Conservation (phyloP, 2,113 vertebrate species). For the Tragelaphus imberbis region DNA sequence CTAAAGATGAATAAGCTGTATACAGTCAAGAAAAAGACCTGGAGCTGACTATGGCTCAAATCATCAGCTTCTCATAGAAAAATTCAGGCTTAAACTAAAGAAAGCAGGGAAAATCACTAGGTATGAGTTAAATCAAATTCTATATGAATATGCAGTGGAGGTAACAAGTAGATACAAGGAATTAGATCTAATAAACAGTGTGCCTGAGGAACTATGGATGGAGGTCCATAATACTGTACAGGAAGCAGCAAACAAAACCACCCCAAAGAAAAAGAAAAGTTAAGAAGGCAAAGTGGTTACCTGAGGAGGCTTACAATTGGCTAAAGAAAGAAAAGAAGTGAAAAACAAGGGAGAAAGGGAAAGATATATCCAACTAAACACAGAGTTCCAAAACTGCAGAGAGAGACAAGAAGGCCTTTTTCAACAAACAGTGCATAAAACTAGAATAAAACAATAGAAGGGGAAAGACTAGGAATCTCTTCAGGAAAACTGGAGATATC, state of each 20-base stretch:
- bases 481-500: neutral
- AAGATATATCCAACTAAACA: neutral
- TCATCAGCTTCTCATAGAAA: neutral
- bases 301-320: neutral
- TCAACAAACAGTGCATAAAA: neutral
- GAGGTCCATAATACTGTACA: neutral
- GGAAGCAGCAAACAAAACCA: neutral
- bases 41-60: neutral
- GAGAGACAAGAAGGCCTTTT: neutral
- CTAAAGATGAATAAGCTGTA: neutral
- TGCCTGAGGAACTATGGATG: neutral
- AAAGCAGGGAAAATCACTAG: neutral
- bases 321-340: neutral
- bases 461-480: neutral
- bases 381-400: neutral
- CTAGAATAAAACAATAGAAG: neutral
- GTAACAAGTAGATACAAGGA: neutral
- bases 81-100: neutral
- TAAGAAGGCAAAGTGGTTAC: neutral
- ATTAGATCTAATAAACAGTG: neutral
- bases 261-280: neutral
- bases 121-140: neutral
- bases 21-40: neutral
- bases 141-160: neutral
- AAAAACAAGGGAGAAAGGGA: neutral